Conservation (phyloP, 2,888 invertebrate species). For the Drosophila paucipuncta region DNA sequence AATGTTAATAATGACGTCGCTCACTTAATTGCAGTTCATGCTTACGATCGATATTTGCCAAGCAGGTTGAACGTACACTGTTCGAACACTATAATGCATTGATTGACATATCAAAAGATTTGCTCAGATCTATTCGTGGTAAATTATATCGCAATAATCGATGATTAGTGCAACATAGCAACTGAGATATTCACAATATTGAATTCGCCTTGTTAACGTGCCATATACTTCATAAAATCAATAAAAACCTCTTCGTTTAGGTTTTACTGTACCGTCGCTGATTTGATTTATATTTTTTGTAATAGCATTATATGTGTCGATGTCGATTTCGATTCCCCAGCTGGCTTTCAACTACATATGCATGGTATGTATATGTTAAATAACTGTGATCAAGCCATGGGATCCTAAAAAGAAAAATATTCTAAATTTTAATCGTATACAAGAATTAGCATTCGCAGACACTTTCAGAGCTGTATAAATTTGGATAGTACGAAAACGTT, state of each 20-base stretch:
- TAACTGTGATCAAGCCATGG: constrained; percentile 20
- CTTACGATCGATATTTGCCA: constrained; percentile 38
- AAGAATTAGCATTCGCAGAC: constrained; percentile 40
- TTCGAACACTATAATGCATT: constrained; percentile 19
- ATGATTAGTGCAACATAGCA: not conserved
- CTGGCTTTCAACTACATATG: constrained; percentile 32
- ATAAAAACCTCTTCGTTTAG: constrained; percentile 1
- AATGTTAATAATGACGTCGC: constrained; percentile 69
- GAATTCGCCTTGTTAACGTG: not conserved
- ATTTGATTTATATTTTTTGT: not conserved
- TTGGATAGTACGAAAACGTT: not conserved
- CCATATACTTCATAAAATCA: not conserved
- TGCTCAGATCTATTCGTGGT: not conserved
- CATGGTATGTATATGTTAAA: constrained; percentile 33
- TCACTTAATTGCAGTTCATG: constrained; percentile 58
- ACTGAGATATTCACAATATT: not conserved
- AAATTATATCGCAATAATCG: not conserved
- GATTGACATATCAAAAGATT: constrained; percentile 21
- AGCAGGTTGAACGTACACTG: constrained; percentile 32
- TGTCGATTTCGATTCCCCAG: constrained; percentile 36
- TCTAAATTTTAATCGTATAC: constrained; percentile 22
- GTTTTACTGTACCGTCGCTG: constrained; percentile 29
- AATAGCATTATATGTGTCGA: constrained; percentile 23
- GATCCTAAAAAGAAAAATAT: constrained; percentile 13
- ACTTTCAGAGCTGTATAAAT: constrained; percentile 43